A percentile compares a stretch with the other conserved stretches of the same genome.
Evolutionary conservation across 2,113 vertebrate species (phyloP).

Genomic region (Plecotus auritus): DNA sequence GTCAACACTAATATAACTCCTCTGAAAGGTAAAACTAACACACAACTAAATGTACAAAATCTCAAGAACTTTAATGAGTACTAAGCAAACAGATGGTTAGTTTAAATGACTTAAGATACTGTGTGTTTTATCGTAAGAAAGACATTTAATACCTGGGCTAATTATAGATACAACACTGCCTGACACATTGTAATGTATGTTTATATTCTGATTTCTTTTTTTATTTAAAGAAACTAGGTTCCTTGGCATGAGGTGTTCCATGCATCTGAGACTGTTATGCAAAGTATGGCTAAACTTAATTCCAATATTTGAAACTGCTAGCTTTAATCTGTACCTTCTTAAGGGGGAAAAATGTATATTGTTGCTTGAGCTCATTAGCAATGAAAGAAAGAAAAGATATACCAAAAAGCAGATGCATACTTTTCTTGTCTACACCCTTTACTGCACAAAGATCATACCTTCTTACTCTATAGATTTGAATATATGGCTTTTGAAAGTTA

Average conservation of each 20-base stretch:
- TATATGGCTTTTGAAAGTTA: not conserved
- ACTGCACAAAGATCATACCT: not conserved
- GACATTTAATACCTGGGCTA: conserved; percentile 58
- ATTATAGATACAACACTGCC: conserved; percentile 52
- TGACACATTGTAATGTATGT: conserved; percentile 59
- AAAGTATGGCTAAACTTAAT: conserved; percentile 35
- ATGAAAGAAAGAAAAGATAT: not conserved
- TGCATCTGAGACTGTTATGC: not conserved
- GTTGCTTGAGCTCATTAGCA: not conserved
- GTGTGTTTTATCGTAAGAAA: conserved; percentile 61
- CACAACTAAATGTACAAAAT: conserved; percentile 7
- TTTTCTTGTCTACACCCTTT: not conserved
- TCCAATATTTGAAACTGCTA: conserved; percentile 38
- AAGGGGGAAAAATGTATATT: not conserved
- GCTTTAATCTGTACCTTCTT: not conserved
- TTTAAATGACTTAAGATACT: conserved; percentile 51
- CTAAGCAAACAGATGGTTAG: conserved; percentile 53
- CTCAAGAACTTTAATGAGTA: conserved; percentile 46
- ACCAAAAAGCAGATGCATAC: not conserved
- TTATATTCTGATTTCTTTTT: conserved; percentile 58
- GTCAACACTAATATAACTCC: conserved; percentile 7
- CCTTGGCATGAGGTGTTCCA: conserved; percentile 12
- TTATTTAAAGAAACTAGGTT: conserved; percentile 62
- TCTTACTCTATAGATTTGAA: not conserved
- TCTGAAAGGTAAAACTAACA: conserved; percentile 27